These are phyloP conservation scores for Eunapius fragilis DNA, from an alignment of 37 sponge, comb jelly and placozoan genomes.

Conservation along the genomic window DNA sequence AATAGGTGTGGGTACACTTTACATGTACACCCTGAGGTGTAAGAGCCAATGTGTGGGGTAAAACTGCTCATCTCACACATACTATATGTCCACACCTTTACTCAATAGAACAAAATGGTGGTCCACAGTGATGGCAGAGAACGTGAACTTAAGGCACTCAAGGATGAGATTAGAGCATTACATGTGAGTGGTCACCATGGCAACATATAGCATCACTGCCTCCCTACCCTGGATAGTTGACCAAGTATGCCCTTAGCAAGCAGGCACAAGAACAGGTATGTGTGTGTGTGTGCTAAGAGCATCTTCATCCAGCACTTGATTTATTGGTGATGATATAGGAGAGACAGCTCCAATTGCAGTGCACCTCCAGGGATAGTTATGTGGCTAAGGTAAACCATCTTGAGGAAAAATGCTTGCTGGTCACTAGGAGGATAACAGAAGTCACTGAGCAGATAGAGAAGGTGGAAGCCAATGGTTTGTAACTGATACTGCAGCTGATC, in stretches of 20 bases:
- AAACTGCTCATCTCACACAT: too few relatives aligned
- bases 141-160: slow-evolving; percentile 60
- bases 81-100: background rate
- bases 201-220: background rate
- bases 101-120: background rate
- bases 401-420: slow-evolving; percentile 50
- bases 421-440: slow-evolving; percentile 21
- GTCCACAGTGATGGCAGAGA: slow-evolving; percentile 20
- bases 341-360: slow-evolving; percentile 56
- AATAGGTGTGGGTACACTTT: background rate
- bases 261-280: slow-evolving; percentile 61
- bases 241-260: slow-evolving; percentile 60
- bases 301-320: background rate
- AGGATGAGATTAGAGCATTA: slow-evolving; percentile 76
- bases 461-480: slow-evolving; percentile 61
- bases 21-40: too few relatives aligned
- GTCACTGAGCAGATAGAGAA: slow-evolving; percentile 54
- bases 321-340: slow-evolving; percentile 14
- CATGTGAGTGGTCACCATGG: slow-evolving; percentile 40
- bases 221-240: slow-evolving; percentile 15
- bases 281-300: background rate
- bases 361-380: slow-evolving; percentile 57
- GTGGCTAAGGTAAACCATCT: slow-evolving; percentile 45
- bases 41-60: too few relatives aligned
- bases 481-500: too few relatives aligned